These are phyloP conservation scores for Vultur gryphus DNA, from an alignment of 2,797 vertebrate species.

Conservation along the genomic window DNA sequence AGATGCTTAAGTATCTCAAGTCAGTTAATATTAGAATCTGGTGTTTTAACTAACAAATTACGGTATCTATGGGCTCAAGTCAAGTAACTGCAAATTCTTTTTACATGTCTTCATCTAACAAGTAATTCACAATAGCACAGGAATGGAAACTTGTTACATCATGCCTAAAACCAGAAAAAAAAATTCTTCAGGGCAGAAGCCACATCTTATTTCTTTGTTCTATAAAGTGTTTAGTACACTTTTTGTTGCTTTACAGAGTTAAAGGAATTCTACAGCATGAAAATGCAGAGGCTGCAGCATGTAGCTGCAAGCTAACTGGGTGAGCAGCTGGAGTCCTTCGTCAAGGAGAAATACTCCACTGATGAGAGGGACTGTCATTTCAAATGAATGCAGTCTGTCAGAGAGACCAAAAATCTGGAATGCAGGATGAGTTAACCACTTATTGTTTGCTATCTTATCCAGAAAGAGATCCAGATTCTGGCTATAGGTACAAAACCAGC, in stretches of 20 bases:
- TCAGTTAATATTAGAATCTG: background rate
- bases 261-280: background rate
- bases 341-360: background rate
- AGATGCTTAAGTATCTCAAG: background rate
- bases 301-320: constrained; percentile 10
- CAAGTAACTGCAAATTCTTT: constrained; percentile 2
- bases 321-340: constrained; percentile 4
- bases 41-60: constrained; percentile 9
- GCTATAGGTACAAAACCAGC: background rate
- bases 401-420: background rate
- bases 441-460: background rate
- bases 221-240: background rate
- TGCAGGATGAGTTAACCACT: background rate
- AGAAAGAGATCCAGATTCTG: background rate
- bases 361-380: constrained; percentile 2
- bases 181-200: background rate
- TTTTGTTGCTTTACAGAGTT: background rate
- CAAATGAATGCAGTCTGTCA: background rate
- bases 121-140: background rate
- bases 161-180: background rate
- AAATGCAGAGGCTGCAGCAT: constrained; percentile 1
- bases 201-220: constrained; percentile 5
- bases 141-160: constrained; percentile 35
- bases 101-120: background rate
- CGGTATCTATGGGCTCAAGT: background rate